Evolutionary conservation across 2,797 vertebrate species (phyloP), one percentile per base, ranked within the genome.

Genomic region (Tokudaia tokunoshimensis): DNA sequence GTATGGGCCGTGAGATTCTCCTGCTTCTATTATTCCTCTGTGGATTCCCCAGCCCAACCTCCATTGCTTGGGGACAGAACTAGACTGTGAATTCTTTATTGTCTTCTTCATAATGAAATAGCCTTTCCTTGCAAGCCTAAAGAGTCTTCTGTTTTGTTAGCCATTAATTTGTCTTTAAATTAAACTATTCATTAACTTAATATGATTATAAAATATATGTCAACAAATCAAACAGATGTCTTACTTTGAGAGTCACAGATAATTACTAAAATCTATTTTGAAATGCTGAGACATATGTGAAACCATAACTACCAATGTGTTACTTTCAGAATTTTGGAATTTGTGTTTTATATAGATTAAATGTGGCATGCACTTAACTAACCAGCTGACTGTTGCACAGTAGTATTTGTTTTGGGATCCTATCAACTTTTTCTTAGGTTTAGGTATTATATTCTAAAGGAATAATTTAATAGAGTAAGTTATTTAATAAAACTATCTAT

Each of bases 241-340:
- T 93, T 92, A 59, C 47, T 20, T 80, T 81, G 76, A 90, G 65
- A 93, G 10, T 31, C 61, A 94, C 15, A 67, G 10, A 59, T 80
- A 47, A 67, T 70, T 92, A 74, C 89, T 88, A 91, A 81, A 65
- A 93, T 57, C 44, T 89, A 65, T 44, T 88, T 86, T 55, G 31
- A 94, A 96, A 84, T 79, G 26, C 14, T 75, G 47, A 93, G 52
- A 20, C 2, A 50, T 92, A 55, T 9, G 4, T 44, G 57, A 67
- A 96, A 85, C n/a, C 15, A 57, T 44, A 83, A 19, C 41, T 50
- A 57, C 47, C 26, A 41, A 26, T 89, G 34, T 70, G 37, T 86
- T 92, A 93, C 80, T 65, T 91, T 86, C 85, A 61, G 63, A 89
- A 92, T 76, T 94, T 94, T 92, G 52, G 31, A 81, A 10, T 88